A percentile compares a stretch with the other conserved stretches of the same genome.
phyloP scores from a whole-genome alignment of 2,113 vertebrate genomes.

The Corythornis cristatus region DNA sequence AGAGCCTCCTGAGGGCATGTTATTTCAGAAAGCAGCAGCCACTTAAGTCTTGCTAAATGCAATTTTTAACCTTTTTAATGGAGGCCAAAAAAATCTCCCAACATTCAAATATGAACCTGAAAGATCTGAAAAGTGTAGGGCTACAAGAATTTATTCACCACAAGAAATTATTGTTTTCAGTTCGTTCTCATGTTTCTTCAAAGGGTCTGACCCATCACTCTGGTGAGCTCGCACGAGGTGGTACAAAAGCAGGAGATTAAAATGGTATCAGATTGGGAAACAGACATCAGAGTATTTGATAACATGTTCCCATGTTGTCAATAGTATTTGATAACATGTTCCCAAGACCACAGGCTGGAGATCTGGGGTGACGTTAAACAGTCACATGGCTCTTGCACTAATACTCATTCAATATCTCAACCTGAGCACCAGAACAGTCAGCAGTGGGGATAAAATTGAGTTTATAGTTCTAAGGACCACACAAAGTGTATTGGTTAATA shows the following conservation, averaged over 20 bases:
- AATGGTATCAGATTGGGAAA: not conserved
- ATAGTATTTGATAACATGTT: not conserved
- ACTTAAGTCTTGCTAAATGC: not conserved
- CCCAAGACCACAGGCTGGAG: fast-evolving
- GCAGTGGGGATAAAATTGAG: not conserved
- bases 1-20: not conserved
- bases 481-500: fast-evolving
- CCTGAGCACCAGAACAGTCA: not conserved
- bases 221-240: not conserved
- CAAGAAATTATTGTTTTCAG: not conserved
- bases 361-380: not conserved
- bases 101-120: not conserved
- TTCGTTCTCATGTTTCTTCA: not conserved
- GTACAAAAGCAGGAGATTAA: not conserved
- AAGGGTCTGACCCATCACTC: not conserved
- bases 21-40: not conserved
- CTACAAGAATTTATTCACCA: not conserved
- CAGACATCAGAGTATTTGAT: not conserved
- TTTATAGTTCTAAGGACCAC: not conserved
- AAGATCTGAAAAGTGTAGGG: not conserved
- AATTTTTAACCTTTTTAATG: not conserved
- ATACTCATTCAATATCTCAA: not conserved
- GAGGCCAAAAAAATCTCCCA: not conserved
- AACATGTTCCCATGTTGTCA: not conserved
- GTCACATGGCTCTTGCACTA: not conserved